phyloP scores from a whole-genome alignment of 1,140 invertebrate species.

The Aphidius ervi region DNA sequence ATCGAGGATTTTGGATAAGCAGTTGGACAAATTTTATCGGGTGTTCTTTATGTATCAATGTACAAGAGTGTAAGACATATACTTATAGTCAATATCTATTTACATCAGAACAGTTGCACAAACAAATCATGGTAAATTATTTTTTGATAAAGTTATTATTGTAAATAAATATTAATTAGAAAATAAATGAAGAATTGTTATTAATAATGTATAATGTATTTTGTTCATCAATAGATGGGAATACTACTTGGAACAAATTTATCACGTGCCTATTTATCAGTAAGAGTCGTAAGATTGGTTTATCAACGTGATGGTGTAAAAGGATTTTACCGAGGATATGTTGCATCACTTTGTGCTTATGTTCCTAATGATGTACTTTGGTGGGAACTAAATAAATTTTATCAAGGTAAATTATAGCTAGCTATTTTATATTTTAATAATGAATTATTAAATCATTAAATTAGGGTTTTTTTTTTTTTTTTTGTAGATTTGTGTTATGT shows the following conservation, averaged over 20 bases:
- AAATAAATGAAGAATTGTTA: slow-evolving; percentile 10
- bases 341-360: slow-evolving; percentile 85
- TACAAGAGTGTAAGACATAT: no score
- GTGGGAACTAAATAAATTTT: slow-evolving; percentile 94
- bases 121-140: no score
- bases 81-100: no score
- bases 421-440: not conserved
- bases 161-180: not conserved
- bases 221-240: slow-evolving; percentile 48
- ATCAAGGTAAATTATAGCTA: slow-evolving; percentile 74
- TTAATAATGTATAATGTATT: slow-evolving; percentile 6
- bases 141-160: not conserved
- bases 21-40: no score
- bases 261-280: slow-evolving; percentile 61
- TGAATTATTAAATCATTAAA: slow-evolving; percentile 12
- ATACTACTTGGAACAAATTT: slow-evolving; percentile 65
- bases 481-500: slow-evolving; percentile 68
- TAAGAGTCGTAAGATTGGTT: slow-evolving; percentile 68
- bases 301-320: slow-evolving; percentile 75
- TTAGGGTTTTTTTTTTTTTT: slow-evolving; percentile 15
- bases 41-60: no score
- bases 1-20: no score
- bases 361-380: slow-evolving; percentile 93
- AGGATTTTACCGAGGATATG: slow-evolving; percentile 92
- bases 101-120: no score